A percentile compares a stretch with the other conserved stretches of the same genome.
phyloP scores from a whole-genome alignment of 2,797 vertebrate species.

The Podarcis lilfordi region DNA sequence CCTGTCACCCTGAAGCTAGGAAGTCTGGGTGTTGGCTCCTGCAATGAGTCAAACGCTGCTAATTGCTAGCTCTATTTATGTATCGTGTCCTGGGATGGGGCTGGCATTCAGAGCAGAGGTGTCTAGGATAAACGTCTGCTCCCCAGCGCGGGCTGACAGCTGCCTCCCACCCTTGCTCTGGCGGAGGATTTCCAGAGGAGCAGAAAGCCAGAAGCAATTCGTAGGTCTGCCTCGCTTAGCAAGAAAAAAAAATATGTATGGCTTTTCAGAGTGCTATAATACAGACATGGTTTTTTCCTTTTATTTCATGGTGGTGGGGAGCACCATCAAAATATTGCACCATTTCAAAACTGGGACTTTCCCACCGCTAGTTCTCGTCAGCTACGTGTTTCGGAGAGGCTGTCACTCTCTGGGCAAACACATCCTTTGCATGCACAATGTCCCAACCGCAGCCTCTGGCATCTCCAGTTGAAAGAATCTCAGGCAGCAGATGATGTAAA shows the following conservation, averaged over 20 bases:
- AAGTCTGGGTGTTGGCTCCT: background rate
- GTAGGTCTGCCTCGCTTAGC: background rate
- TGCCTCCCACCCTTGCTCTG: background rate
- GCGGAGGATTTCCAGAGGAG: background rate
- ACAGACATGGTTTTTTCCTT: no score
- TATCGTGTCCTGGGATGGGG: background rate
- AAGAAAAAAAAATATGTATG: background rate
- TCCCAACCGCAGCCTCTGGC: background rate
- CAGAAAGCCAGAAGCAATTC: background rate
- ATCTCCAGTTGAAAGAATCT: background rate
- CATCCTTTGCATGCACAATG: background rate
- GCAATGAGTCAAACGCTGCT: background rate
- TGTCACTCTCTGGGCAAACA: background rate
- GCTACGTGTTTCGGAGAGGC: no score
- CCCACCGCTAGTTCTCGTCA: background rate
- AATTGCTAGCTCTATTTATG: background rate
- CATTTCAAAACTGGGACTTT: background rate
- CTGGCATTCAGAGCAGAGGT: background rate
- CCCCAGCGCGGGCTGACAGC: background rate
- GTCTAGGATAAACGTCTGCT: background rate
- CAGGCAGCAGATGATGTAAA: background rate
- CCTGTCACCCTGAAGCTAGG: background rate
- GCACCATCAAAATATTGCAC: background rate
- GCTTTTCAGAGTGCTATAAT: background rate
- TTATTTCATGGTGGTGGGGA: background rate